Conservation (phyloP, 2,797 vertebrate genomes). For the Toxotes lorentzi region DNA sequence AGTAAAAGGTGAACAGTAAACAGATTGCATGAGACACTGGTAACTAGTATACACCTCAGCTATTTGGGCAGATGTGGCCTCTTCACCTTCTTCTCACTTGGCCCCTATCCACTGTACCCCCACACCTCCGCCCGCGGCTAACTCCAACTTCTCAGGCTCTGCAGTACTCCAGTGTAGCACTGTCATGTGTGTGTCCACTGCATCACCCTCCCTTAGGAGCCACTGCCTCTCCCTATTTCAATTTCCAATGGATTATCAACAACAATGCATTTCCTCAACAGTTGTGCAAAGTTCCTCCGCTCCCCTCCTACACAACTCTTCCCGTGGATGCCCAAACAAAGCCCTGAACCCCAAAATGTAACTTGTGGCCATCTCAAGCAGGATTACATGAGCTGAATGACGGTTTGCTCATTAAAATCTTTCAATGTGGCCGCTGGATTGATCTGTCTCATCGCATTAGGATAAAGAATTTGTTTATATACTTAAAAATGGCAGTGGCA, state of each 20-base stretch:
- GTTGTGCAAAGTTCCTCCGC: constrained; percentile 75
- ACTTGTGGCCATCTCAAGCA: constrained; percentile 68
- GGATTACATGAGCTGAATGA: constrained; percentile 73
- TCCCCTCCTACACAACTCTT: constrained; percentile 37
- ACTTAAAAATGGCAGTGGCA: constrained; percentile 67
- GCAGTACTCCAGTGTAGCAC: constrained; percentile 39
- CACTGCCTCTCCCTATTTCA: constrained; percentile 70
- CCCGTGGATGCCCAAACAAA: constrained; percentile 64
- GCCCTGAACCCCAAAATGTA: constrained; percentile 62
- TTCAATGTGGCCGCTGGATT: constrained; percentile 51
- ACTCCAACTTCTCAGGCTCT: constrained; percentile 61
- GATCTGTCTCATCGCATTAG: constrained; percentile 59
- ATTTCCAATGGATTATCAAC: constrained; percentile 80
- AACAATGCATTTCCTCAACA: constrained; percentile 77
- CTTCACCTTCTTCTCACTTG: constrained; percentile 56
- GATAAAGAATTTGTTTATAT: constrained; percentile 70
- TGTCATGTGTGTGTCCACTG: constrained; percentile 64
- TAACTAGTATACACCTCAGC: constrained; percentile 55
- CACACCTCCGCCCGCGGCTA: no score
- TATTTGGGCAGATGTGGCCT: constrained; percentile 64
- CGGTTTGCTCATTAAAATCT: constrained; percentile 68
- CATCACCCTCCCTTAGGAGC: constrained; percentile 52
- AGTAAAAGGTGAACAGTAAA: constrained; percentile 26
- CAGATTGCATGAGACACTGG: constrained; percentile 25
- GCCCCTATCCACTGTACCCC: constrained; percentile 55